phyloP scores from a whole-genome alignment of 2,113 vertebrate species.

The Anarhynchus alexandrinus region DNA sequence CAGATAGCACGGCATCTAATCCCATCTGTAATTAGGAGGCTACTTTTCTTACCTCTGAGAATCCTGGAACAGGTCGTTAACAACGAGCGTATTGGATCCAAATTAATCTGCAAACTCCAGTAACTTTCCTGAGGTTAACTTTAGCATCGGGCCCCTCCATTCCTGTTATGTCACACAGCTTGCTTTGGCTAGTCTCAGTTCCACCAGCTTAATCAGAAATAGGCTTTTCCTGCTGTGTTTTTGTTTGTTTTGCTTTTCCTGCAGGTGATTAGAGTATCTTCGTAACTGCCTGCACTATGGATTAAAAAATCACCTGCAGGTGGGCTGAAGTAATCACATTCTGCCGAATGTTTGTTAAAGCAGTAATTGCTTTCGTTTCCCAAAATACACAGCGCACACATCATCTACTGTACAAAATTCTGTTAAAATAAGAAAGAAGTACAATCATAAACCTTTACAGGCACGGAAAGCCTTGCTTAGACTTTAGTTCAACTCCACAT shows the following conservation, averaged over 20 bases:
- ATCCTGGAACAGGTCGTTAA: not conserved
- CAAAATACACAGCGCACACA: not conserved
- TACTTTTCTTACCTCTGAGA: not conserved
- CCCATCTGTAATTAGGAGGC: not conserved
- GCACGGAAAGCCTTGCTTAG: not conserved
- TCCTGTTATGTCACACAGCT: not conserved
- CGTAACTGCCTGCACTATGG: slow-evolving; percentile 40
- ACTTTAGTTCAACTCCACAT: not conserved
- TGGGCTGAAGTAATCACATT: slow-evolving; percentile 9
- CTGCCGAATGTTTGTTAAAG: not conserved
- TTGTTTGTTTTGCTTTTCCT: not conserved
- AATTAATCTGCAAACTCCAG: not conserved
- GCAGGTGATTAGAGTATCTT: not conserved
- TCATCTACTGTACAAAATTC: not conserved
- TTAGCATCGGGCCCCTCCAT: not conserved
- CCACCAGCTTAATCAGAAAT: not conserved
- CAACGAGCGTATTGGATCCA: not conserved
- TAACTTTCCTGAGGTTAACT: not conserved
- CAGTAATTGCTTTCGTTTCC: slow-evolving; percentile 24
- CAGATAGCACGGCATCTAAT: not conserved
- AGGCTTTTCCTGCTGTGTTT: not conserved
- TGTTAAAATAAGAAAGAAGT: not conserved
- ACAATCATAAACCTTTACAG: not conserved
- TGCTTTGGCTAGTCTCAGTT: not conserved
- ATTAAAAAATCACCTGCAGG: slow-evolving; percentile 56